phyloP scores from a whole-genome alignment of 2,888 invertebrate genomes.

The Toxonevra muliebris region DNA sequence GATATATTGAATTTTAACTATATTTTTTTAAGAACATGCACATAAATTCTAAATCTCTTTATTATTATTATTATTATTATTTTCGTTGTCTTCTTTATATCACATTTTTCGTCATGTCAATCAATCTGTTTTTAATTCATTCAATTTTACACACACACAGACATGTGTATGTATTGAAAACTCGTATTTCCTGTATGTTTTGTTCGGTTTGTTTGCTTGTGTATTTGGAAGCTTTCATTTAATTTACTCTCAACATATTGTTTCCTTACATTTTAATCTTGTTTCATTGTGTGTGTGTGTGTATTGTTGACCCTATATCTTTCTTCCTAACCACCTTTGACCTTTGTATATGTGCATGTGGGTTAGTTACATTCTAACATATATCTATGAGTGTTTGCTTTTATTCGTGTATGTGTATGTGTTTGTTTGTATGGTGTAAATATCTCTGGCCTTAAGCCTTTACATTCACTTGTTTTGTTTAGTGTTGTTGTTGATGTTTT shows the following conservation, averaged over 20 bases:
- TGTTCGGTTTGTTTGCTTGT: not conserved
- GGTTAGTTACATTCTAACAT: not conserved
- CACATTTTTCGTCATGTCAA: too few relatives aligned
- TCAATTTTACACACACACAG: too few relatives aligned
- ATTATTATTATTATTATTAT: too few relatives aligned
- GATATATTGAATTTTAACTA: too few relatives aligned
- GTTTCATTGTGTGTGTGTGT: constrained; percentile 13
- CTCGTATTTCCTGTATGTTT: too few relatives aligned
- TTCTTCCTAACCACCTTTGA: not conserved
- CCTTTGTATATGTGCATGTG: not conserved
- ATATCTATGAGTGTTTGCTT: not conserved
- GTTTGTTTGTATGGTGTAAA: not conserved
- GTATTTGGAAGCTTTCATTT: not conserved
- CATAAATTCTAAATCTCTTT: too few relatives aligned
- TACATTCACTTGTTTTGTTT: not conserved
- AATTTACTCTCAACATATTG: not conserved
- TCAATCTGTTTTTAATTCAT: too few relatives aligned
- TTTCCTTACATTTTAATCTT: constrained; percentile 28
- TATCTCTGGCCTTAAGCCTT: not conserved
- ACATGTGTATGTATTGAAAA: too few relatives aligned
- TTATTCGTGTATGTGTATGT: not conserved
- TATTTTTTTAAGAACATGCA: too few relatives aligned
- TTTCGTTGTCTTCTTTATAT: too few relatives aligned
- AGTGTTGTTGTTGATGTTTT: constrained; percentile 16
- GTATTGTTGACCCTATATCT: constrained; percentile 20